Evolutionary conservation across 2,113 vertebrate species (phyloP), one percentile per base, ranked within the genome.

Genomic region (Raphicerus campestris): DNA sequence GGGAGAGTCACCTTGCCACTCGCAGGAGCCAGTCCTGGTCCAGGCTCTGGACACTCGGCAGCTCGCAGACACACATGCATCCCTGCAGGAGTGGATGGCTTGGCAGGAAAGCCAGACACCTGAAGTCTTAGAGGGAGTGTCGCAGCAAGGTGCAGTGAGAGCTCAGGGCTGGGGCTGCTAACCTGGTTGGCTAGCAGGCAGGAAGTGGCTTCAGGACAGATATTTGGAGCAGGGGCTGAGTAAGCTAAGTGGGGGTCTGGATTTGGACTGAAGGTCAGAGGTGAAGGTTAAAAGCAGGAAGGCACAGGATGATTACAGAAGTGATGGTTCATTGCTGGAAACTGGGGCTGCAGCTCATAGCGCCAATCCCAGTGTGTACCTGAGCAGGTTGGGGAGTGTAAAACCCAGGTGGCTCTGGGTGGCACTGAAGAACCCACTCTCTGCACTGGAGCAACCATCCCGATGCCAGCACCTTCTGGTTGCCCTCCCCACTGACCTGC

Each of bases 51-150:
- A 5, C 14, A 16, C 20, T n/a, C 26, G 0, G 20, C 22, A 42
- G 66, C 55, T 24, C 0, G 1, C 35, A 73, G 55, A 73, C 47
- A 91, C 58, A 58, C 28, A 0, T 0, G 1, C 49, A 10, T 55
- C 73, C 39, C n/a, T 39, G 75, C 58, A 0, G 49, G 45, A 90
- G 70, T 0, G 1, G 53, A 4, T 10, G 16, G 73, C 55, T 88
- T 24, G 47, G 16, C 19, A 45, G 84, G 89, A 93, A 51, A 93
- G 39, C 45, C 56, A 83, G 32, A 8, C 11, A 17, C 19, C 0
- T 5, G 5, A 16, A 16, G 32, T 60, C 35, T 81, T 11, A 6
- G 53, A 32, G 24, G 4, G 17, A 53, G 61, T 49, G 30, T 73
- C 3, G 2, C 16, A 8, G 0, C 4, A 61, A 91, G 45, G 26